Percentiles rank a stretch among this genome's conserved stretches.
phyloP scores from a whole-genome alignment of 2,888 invertebrate genomes.

The Epistrophella euchroma region DNA sequence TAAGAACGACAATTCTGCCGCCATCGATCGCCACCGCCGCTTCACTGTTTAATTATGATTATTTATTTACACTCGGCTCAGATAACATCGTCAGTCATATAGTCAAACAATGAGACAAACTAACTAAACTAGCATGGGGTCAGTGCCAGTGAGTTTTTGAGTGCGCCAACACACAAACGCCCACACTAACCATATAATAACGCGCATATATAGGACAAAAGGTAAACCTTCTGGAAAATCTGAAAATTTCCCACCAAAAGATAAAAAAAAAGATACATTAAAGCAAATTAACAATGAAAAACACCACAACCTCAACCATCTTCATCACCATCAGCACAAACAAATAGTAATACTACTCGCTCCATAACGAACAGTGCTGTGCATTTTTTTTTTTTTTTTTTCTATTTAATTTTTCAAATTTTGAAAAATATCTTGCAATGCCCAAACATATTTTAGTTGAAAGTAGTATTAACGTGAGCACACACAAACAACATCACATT shows the following conservation, averaged over 20 bases:
- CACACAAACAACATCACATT: no score
- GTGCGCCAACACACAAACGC: slow-evolving; percentile 43
- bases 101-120: slow-evolving; percentile 38
- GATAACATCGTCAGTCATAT: slow-evolving; percentile 18
- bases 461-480: no score
- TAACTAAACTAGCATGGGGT: slow-evolving; percentile 27
- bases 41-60: slow-evolving; percentile 69
- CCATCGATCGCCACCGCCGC: background rate
- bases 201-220: slow-evolving; percentile 20
- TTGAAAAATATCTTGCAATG: background rate
- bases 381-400: background rate
- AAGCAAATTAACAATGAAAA: slow-evolving; percentile 61
- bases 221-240: slow-evolving; percentile 62
- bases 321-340: background rate
- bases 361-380: background rate
- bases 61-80: slow-evolving; percentile 63
- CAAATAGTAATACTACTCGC: background rate
- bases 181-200: slow-evolving; percentile 23
- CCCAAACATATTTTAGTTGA: no score
- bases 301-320: slow-evolving; percentile 28
- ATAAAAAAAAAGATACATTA: slow-evolving; percentile 65
- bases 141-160: slow-evolving; percentile 34
- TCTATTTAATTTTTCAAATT: no score
- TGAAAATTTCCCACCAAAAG: slow-evolving; percentile 45
- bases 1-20: slow-evolving; percentile 13